phyloP scores from a whole-genome alignment of 2,888 invertebrate species.

The Lepas anatifera region DNA sequence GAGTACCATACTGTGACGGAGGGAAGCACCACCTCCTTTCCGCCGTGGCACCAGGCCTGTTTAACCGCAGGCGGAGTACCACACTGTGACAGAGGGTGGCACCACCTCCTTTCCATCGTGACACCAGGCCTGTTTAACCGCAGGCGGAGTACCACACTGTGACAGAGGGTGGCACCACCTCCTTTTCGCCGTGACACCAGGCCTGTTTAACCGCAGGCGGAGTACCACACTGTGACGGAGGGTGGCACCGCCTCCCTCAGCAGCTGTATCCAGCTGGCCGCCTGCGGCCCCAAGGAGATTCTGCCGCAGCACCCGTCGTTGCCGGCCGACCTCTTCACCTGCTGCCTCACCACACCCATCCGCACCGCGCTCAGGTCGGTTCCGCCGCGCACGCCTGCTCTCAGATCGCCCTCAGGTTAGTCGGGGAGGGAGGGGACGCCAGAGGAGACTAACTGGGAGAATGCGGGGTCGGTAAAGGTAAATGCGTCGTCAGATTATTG shows the following conservation, averaged over 20 bases:
- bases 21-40: too few relatives aligned
- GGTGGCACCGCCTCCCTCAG: neutral
- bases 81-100: too few relatives aligned
- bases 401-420: neutral
- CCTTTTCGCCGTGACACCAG: too few relatives aligned
- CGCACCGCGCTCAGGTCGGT: conserved; percentile 87
- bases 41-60: too few relatives aligned
- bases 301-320: conserved; percentile 95
- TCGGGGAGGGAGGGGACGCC: too few relatives aligned
- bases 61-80: too few relatives aligned
- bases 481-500: too few relatives aligned
- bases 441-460: too few relatives aligned
- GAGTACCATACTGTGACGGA: too few relatives aligned
- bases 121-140: too few relatives aligned
- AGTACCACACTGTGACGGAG: neutral
- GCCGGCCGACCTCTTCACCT: conserved; percentile 94
- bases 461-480: too few relatives aligned
- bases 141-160: neutral
- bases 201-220: neutral
- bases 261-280: conserved; percentile 89
- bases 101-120: too few relatives aligned
- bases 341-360: conserved; percentile 96
- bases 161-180: neutral
- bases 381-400: conserved; percentile 18
- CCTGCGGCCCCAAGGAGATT: conserved; percentile 83